phyloP scores from a whole-genome alignment of 2,113 vertebrate genomes.

The Antigone vipio region DNA sequence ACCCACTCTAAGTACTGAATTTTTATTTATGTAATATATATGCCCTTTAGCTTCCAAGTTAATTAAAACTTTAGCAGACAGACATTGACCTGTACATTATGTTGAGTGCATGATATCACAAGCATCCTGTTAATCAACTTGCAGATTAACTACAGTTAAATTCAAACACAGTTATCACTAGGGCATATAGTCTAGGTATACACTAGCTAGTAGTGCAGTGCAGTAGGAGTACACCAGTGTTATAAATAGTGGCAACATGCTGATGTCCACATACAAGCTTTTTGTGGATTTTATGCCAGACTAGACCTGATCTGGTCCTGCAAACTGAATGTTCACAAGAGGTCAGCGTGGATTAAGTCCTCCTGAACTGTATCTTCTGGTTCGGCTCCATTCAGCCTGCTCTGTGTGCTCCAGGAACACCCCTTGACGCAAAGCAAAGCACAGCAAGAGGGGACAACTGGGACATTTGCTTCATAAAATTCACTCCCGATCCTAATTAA shows the following conservation, averaged over 20 bases:
- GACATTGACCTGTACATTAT: background rate
- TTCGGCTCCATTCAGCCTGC: background rate
- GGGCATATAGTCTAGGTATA: background rate
- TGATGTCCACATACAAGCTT: background rate
- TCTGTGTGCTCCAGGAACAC: accelerated
- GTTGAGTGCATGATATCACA: background rate
- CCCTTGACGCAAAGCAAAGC: background rate
- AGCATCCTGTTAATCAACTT: background rate
- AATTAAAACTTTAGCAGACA: background rate
- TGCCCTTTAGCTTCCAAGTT: background rate
- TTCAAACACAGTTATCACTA: background rate
- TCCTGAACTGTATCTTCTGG: background rate
- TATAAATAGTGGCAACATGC: background rate
- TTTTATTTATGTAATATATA: background rate
- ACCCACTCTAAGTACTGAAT: background rate
- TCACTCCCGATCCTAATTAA: background rate
- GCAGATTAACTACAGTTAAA: background rate
- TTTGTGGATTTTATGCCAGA: background rate
- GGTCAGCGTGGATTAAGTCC: background rate
- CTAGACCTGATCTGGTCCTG: background rate
- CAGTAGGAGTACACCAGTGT: background rate
- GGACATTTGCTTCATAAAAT: background rate
- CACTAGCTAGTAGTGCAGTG: background rate
- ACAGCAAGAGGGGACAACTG: background rate
- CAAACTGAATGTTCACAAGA: background rate